Evolutionary conservation across 2,113 vertebrate genomes (phyloP).

Genomic region (Xerus inauris): DNA sequence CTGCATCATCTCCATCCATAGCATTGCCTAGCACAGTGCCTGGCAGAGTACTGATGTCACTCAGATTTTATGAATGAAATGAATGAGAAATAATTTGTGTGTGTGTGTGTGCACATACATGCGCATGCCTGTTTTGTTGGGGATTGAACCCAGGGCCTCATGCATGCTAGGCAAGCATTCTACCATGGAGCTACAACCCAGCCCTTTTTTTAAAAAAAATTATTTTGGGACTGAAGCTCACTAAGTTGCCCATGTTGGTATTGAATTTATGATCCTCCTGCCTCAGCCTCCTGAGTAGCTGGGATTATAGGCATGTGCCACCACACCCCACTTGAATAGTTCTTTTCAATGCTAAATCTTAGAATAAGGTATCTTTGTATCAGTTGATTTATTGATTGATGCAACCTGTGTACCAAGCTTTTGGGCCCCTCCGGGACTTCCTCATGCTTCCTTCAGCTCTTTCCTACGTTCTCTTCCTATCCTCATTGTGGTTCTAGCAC

Average conservation of each 20-base stretch:
- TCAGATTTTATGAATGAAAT: conserved; percentile 4
- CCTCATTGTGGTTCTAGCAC: background rate
- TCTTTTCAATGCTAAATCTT: conserved; percentile 51
- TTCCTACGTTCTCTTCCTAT: background rate
- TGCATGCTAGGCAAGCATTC: background rate
- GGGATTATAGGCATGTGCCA: background rate
- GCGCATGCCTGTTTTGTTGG: background rate
- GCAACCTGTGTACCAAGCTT: background rate
- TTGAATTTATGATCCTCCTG: background rate
- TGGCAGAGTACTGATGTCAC: conserved; percentile 19
- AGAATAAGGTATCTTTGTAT: conserved; percentile 40
- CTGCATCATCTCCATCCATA: conserved; percentile 30
- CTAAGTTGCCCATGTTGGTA: background rate
- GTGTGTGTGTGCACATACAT: too few species aligned
- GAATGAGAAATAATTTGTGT: background rate
- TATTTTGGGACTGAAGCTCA: background rate
- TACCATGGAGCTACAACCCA: background rate
- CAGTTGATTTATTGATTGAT: conserved; percentile 39
- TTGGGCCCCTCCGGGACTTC: background rate
- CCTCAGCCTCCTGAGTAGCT: background rate
- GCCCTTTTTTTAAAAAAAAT: background rate
- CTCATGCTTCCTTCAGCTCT: background rate
- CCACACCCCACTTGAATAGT: background rate
- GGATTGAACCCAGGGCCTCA: background rate
- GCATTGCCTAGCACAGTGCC: background rate